Percentiles rank a stretch among this genome's conserved stretches.
Evolutionary conservation across 2,888 invertebrate genomes (phyloP).

Genomic region (Callimorpha dominula): DNA sequence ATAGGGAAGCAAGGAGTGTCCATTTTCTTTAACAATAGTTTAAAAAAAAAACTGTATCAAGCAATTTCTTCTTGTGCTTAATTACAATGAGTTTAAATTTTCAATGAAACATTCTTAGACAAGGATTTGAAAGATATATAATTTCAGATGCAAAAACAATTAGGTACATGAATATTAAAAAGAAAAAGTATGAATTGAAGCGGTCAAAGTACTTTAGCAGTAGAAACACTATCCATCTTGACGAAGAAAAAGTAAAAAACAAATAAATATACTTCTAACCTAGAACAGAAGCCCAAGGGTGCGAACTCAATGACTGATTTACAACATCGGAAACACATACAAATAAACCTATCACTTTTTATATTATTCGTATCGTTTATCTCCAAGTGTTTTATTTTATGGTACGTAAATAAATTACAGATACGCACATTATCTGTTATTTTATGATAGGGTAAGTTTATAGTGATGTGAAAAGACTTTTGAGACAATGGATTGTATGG

Average conservation of each 20-base stretch:
- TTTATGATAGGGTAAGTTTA: conserved; percentile 38
- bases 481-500: neutral
- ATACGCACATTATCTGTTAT: conserved; percentile 37
- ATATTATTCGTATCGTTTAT: conserved; percentile 63
- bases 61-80: too few species aligned
- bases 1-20: too few species aligned
- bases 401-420: conserved; percentile 68
- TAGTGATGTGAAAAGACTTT: conserved; percentile 27
- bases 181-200: neutral
- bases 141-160: too few species aligned
- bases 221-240: neutral
- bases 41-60: too few species aligned
- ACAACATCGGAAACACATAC: conserved; percentile 21
- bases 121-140: too few species aligned
- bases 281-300: conserved; percentile 10
- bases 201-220: neutral
- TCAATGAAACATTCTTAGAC: too few species aligned
- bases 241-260: conserved; percentile 1
- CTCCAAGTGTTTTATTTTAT: conserved; percentile 70
- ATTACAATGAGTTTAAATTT: too few species aligned
- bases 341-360: conserved; percentile 36
- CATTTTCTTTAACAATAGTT: too few species aligned
- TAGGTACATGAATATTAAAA: neutral
- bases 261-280: conserved; percentile 7
- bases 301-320: conserved; percentile 18